Base-by-base conservation (phyloP, 2,797 vertebrate genomes). In the Garrulus glandarius region DNA sequence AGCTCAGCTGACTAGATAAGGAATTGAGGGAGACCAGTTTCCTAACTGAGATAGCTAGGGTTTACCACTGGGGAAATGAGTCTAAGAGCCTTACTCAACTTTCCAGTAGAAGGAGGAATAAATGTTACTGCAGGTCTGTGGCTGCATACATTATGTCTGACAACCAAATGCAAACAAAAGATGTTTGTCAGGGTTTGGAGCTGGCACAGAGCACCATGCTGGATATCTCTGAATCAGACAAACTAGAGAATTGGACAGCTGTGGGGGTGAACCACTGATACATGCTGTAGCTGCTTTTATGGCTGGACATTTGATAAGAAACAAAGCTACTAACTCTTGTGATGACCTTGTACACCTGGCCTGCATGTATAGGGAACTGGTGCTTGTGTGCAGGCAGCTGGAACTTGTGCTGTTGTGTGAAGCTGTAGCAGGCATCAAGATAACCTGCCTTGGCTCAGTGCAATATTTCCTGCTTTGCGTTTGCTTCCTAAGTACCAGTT, bases 31-130 rank as follows among this genome's bases (percentile, higher is more conserved):
- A 87, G 71, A 87, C 82, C 75, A 70, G 57, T 92, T 91, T 95
- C 79, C 68, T 85, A 52, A 67, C 75, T 69, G 70, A 89, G 64
- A 46, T 37, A 89, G 82, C 64, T 83, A 27, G 30, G 80, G 46
- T 91, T 93, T 95, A 89, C 93, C 49, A 68, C 84, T 64, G 53
- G 91, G 82, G 60, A 96, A 95, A 95, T 83, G 61, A 96, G 53
- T 52, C 84, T 77, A 79, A 89, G 43, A 91, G 44, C 57, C 82
- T 91, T 64, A 85, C 75, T 95, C 91, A 80, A 39, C 93, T 71
- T 93, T 83, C 56, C 64, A 71, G 79, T 13, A 47, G 61, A 87
- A 91, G 65, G 7, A 95, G 57, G 43, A 87, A 89, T 80, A 89
- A 83, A 85, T 36, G 72, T 52, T 96, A 50, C 65, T 86, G 43